Base-by-base conservation (phyloP, 2,888 invertebrate species). In the Kuschelorhynchus macadamiae region DNA sequence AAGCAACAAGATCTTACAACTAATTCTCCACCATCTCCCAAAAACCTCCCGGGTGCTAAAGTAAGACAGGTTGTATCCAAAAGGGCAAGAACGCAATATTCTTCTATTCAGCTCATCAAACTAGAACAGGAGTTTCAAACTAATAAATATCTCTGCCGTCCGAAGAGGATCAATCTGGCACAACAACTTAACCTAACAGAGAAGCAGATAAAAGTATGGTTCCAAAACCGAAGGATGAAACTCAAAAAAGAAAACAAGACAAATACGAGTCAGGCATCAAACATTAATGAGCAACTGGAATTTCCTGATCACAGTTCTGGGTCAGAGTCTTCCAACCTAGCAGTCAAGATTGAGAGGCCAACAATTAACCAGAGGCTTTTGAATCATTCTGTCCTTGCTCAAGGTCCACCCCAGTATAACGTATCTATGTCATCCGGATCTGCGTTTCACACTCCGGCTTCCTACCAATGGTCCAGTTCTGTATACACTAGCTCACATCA, bases 191-290 rank as follows among this genome's bases (percentile, higher is more conserved):
- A 87, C 71, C 85, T 95, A 7, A 88, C 90, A 0, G 94, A 95
- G 77, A 84, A 93, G 20, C 94, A 95, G 81, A 92, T 95, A 60
- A 94, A 95, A 81, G 93, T 94, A 72, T 94, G 94, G 94, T 95
- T 94, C 80, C 94, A 95, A 80, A 94, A 94, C 78, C 85, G 93
- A 14, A 85, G 94, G 3, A 94, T 94, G 93, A 92, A 92, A 73
- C 87, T 85, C 78, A 92, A 92, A 78, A 92, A 91, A 75, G 90
- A 90, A 69, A 90, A 70, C 83, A 78, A 68, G 71, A 81, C 50
- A 8, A 65, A 36, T 4, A 11, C 36, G 11, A 36, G 2, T 11
- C 36, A 36, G 25, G 4, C 3, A 16, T n/a, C n/a, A n/a, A n/a
- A n/a, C n/a, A n/a, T n/a, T n/a, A n/a, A n/a, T n/a, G 16, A 42